A percentile compares a stretch with the other conserved stretches of the same genome.
Conservation (phyloP, 1,140 invertebrate species). For the Subanguina moxae region DNA sequence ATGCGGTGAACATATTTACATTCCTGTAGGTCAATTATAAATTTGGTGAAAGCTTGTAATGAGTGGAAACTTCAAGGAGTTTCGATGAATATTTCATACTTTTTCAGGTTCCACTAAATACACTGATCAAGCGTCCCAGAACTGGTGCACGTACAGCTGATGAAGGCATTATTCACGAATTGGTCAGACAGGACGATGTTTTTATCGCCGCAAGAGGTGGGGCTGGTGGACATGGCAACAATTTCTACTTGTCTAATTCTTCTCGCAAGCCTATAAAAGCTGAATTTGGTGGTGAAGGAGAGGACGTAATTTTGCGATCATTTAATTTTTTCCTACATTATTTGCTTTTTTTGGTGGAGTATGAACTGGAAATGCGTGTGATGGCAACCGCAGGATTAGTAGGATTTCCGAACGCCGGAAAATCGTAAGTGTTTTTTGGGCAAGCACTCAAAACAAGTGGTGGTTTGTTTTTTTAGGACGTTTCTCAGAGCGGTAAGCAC, state of each 20-base stretch:
- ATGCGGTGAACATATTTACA: conserved; percentile 73
- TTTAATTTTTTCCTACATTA: not conserved
- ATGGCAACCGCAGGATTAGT: conserved; percentile 88
- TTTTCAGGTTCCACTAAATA: conserved; percentile 77
- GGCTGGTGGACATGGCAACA: conserved; percentile 87
- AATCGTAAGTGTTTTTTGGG: conserved; percentile 49
- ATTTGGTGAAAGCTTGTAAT: not conserved
- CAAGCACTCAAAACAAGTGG: too few relatives aligned
- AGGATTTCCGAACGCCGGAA: conserved; percentile 59
- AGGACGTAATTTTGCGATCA: conserved; percentile 62
- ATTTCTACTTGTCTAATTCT: conserved; percentile 77
- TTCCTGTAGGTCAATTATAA: conserved; percentile 57
- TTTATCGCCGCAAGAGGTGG: conserved; percentile 90
- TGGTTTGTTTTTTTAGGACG: conserved; percentile 2
- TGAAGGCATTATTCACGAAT: conserved; percentile 67
- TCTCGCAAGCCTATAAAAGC: conserved; percentile 78
- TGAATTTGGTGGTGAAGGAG: conserved; percentile 81
- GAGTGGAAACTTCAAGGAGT: too few relatives aligned
- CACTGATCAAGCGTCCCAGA: conserved; percentile 68
- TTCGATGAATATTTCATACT: conserved; percentile 37
- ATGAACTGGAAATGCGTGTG: conserved; percentile 75
- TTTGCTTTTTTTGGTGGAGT: conserved; percentile 33
- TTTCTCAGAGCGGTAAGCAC: not conserved
- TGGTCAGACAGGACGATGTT: conserved; percentile 70
- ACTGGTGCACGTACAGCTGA: conserved; percentile 29